Evolutionary conservation across 2,888 invertebrate genomes (phyloP).

Genomic region (Drosophila rubida): DNA sequence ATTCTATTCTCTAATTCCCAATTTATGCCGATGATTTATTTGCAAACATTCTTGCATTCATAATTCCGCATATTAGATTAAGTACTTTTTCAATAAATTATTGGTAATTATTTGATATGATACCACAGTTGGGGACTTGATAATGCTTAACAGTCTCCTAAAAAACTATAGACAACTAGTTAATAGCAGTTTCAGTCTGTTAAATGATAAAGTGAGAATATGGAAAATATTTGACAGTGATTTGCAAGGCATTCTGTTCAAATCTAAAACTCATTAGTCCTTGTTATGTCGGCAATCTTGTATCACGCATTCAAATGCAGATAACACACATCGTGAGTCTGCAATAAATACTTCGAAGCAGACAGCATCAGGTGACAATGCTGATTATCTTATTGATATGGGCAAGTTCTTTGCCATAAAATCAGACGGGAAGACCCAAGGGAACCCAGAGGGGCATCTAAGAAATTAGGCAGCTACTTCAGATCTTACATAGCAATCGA

Average conservation of each 20-base stretch:
- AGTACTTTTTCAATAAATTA: slow-evolving; percentile 11
- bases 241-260: not conserved
- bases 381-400: not conserved
- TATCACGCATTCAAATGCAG: slow-evolving; percentile 2
- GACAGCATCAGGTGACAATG: slow-evolving; percentile 2
- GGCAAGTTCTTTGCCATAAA: not conserved
- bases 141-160: not conserved
- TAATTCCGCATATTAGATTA: not conserved
- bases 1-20: not conserved
- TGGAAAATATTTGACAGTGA: not conserved
- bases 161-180: not conserved
- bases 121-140: not conserved
- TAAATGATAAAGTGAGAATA: too few species aligned
- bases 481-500: too few species aligned
- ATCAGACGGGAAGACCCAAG: not conserved
- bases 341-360: not conserved
- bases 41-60: not conserved
- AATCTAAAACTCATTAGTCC: not conserved
- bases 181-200: not conserved
- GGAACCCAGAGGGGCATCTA: too few species aligned
- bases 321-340: not conserved
- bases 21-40: slow-evolving; percentile 3
- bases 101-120: not conserved
- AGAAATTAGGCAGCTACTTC: too few species aligned
- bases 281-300: not conserved